phyloP scores from a whole-genome alignment of 1,140 invertebrate genomes.

The Metopolophium dirhodum region DNA sequence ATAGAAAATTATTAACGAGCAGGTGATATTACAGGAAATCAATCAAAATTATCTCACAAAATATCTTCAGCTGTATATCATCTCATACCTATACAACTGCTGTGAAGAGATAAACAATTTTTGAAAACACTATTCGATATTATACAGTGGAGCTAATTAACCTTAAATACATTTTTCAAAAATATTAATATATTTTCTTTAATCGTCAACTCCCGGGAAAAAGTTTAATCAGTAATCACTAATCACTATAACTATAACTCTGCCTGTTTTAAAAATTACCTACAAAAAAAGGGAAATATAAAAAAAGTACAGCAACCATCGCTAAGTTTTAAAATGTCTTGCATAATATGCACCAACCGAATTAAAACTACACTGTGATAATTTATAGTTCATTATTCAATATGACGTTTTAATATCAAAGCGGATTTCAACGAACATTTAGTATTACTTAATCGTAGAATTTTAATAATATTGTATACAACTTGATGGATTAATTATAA shows the following conservation, averaged over 20 bases:
- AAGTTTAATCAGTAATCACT: not conserved
- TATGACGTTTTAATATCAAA: no score
- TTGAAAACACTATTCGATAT: not conserved
- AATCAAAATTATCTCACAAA: constrained; percentile 42
- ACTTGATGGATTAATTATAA: not conserved
- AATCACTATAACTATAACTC: not conserved
- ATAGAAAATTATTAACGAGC: not conserved
- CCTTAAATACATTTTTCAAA: not conserved
- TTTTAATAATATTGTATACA: not conserved
- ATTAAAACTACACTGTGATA: no score
- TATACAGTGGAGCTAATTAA: not conserved
- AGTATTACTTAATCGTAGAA: not conserved
- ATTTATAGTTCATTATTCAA: no score
- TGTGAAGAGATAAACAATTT: not conserved
- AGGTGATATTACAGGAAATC: not conserved
- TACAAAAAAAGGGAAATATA: not conserved
- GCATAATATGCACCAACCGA: no score
- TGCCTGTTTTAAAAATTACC: not conserved
- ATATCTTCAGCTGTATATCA: not conserved
- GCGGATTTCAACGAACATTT: no score
- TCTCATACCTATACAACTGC: not conserved
- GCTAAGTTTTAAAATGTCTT: no score
- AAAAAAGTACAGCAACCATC: no score
- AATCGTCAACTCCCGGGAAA: not conserved
- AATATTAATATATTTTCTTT: not conserved